phyloP scores from a whole-genome alignment of 2,888 invertebrate genomes.

The Dryomyza anilis region DNA sequence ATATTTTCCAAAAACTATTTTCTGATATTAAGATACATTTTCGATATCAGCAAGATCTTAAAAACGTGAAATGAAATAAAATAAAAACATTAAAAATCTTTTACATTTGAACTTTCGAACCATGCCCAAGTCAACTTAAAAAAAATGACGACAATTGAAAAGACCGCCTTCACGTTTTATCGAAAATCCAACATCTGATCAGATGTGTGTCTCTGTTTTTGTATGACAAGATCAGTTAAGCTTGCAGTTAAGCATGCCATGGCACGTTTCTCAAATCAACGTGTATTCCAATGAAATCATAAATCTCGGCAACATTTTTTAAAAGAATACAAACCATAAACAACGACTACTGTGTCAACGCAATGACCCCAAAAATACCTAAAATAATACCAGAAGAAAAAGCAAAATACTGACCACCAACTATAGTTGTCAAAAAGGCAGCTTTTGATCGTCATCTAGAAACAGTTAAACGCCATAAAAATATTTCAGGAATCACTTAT shows the following conservation, averaged over 20 bases:
- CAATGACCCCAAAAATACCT: neutral
- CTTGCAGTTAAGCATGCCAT: neutral
- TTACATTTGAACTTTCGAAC: too few species aligned
- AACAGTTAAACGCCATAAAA: constrained; percentile 7
- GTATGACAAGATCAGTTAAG: neutral
- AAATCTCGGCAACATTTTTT: neutral
- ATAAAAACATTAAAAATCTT: too few species aligned
- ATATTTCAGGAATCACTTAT: neutral
- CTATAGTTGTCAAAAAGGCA: neutral
- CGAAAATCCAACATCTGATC: neutral
- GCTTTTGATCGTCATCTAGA: constrained; percentile 3
- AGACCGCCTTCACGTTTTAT: too few species aligned
- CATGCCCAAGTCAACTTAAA: too few species aligned
- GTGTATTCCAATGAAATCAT: constrained; percentile 10
- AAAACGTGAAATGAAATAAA: too few species aligned
- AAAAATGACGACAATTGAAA: too few species aligned
- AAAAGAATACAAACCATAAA: neutral
- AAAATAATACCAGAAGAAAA: neutral
- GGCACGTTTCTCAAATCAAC: neutral
- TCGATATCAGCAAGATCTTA: too few species aligned
- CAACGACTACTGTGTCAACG: neutral
- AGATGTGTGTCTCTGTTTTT: neutral
- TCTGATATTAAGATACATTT: too few species aligned
- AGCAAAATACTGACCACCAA: neutral
- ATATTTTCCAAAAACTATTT: too few species aligned